These are phyloP conservation scores for Erpetoichthys calabaricus DNA, from an alignment of 2,797 vertebrate species.

Conservation along the genomic window DNA sequence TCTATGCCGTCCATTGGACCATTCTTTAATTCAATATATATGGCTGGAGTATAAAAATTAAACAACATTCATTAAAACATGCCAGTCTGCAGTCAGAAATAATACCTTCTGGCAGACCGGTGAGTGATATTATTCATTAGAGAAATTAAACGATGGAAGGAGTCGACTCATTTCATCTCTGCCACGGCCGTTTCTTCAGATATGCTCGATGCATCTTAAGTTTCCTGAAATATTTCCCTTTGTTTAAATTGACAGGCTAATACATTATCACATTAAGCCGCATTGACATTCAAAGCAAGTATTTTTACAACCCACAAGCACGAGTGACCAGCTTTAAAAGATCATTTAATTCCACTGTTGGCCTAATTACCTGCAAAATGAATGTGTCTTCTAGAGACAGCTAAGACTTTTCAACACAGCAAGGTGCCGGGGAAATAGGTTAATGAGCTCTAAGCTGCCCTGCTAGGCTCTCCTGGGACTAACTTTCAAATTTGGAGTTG, in stretches of 20 bases:
- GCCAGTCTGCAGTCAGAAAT: not conserved
- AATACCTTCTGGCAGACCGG: not conserved
- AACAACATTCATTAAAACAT: no score
- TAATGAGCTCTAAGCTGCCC: constrained; percentile 67
- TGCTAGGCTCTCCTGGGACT: constrained; percentile 29
- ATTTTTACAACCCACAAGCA: constrained; percentile 63
- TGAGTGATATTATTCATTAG: constrained; percentile 4
- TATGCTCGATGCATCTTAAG: constrained; percentile 18
- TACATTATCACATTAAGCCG: constrained; percentile 47
- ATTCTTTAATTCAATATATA: no score
- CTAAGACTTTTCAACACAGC: constrained; percentile 56
- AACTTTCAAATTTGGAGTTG: constrained; percentile 19
- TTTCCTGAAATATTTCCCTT: constrained; percentile 34
- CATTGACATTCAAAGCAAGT: constrained; percentile 57
- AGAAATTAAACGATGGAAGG: constrained; percentile 3
- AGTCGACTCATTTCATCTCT: constrained; percentile 7
- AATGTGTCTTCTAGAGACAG: constrained; percentile 55
- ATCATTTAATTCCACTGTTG: constrained; percentile 57
- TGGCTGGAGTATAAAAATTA: no score
- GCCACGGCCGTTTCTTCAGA: constrained; percentile 6
- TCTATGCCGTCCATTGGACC: no score
- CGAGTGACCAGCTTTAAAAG: constrained; percentile 65
- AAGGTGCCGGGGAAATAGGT: constrained; percentile 51
- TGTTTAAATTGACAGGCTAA: constrained; percentile 50
- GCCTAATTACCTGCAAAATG: constrained; percentile 56